A percentile compares a stretch with the other conserved stretches of the same genome.
Evolutionary conservation across 2,797 vertebrate species (phyloP).

Genomic region (Lophotriccus pileatus): DNA sequence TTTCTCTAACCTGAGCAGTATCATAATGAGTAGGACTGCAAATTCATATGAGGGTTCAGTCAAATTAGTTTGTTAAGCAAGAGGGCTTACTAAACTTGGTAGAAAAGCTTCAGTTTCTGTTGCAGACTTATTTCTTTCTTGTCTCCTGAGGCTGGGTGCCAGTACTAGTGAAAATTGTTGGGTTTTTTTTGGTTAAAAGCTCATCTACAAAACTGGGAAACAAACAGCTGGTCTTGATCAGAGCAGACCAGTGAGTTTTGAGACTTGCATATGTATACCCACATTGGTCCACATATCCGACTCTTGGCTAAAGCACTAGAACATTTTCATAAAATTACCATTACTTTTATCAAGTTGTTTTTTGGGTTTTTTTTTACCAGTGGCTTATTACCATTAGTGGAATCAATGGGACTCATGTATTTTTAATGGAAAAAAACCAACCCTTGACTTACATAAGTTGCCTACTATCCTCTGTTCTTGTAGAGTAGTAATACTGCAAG

Average conservation of each 20-base stretch:
- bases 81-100: neutral
- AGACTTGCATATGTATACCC: conserved; percentile 19
- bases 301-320: conserved; percentile 8
- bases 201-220: neutral
- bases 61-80: neutral
- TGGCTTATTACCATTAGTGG: conserved; percentile 24
- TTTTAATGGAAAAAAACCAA: neutral
- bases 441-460: neutral
- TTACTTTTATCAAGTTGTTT: conserved; percentile 26
- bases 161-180: neutral
- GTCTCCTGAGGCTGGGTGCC: neutral
- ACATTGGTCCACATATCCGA: neutral
- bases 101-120: neutral
- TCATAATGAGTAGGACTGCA: neutral
- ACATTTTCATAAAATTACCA: conserved; percentile 62
- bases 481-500: neutral
- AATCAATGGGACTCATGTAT: neutral
- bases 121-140: neutral
- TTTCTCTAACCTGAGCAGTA: neutral
- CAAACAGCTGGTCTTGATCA: conserved; percentile 33
- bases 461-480: neutral
- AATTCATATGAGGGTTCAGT: neutral
- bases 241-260: neutral
- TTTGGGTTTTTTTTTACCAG: no score
- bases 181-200: neutral